A percentile compares a stretch with the other conserved stretches of the same genome.
Evolutionary conservation across 1,140 invertebrate genomes (phyloP).

Genomic region (Sinella curviseta): DNA sequence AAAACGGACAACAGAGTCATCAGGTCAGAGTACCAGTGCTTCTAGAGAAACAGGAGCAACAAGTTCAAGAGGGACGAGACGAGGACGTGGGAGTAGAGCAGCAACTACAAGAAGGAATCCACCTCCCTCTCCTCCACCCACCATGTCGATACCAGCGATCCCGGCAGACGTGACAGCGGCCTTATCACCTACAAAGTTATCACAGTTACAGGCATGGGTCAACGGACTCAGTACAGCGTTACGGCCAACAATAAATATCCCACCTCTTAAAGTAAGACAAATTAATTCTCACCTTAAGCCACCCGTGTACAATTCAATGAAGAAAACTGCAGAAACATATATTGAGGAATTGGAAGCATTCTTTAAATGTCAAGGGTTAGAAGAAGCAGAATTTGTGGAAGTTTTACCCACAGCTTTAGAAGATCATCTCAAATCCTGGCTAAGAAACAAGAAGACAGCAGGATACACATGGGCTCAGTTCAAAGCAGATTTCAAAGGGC

Average conservation of each 20-base stretch:
- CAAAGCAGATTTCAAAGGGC: not conserved
- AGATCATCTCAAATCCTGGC: not conserved
- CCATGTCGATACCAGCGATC: not conserved
- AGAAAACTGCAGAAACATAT: not conserved
- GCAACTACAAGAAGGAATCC: not conserved
- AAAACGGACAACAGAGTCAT: no score
- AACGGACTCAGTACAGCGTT: not conserved
- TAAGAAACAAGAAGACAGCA: not conserved
- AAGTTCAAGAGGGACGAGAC: not conserved
- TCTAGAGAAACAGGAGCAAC: no score
- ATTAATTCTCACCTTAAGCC: not conserved
- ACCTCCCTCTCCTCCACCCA: not conserved
- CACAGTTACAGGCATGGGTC: not conserved
- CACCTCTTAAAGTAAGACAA: not conserved
- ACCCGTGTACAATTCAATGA: not conserved
- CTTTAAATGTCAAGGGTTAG: not conserved
- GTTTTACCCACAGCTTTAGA: not conserved
- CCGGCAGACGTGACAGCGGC: not conserved
- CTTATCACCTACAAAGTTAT: not conserved
- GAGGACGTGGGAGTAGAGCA: not conserved
- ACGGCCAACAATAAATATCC: not conserved
- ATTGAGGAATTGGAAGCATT: not conserved
- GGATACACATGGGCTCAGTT: constrained; percentile 21
- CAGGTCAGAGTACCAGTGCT: no score
- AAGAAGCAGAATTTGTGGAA: not conserved